Conservation (phyloP, 2,113 vertebrate genomes). For the Anseranas semipalmata region DNA sequence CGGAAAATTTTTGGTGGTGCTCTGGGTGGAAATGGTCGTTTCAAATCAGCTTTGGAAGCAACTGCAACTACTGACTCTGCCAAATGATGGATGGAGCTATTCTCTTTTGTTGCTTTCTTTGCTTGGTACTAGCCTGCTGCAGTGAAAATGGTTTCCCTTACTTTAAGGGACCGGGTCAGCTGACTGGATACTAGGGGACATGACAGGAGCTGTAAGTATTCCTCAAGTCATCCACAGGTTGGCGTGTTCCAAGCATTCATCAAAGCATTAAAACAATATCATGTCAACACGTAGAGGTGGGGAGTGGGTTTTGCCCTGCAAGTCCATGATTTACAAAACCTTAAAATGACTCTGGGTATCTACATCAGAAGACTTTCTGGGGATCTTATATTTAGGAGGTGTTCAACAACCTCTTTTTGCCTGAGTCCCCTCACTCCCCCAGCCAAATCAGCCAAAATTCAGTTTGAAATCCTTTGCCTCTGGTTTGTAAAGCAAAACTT, state of each 20-base stretch:
- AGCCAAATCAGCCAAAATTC: not conserved
- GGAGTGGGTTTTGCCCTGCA: not conserved
- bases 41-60: not conserved
- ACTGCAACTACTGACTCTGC: not conserved
- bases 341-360: not conserved
- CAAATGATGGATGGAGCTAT: not conserved
- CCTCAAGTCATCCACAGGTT: not conserved
- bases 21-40: not conserved
- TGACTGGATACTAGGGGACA: not conserved
- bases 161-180: not conserved
- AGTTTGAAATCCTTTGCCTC: not conserved
- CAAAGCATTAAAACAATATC: not conserved
- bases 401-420: not conserved
- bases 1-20: not conserved
- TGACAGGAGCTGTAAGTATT: not conserved
- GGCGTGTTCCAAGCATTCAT: not conserved
- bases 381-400: not conserved
- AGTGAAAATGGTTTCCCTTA: not conserved
- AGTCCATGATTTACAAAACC: not conserved
- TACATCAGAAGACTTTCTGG: not conserved
- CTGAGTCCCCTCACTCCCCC: not conserved
- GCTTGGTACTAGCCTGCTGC: not conserved
- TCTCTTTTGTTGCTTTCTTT: not conserved
- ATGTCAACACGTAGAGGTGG: not conserved
- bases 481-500: not conserved